A percentile compares a stretch with the other conserved stretches of the same genome.
Evolutionary conservation across 2,797 vertebrate species (phyloP).

Genomic region (Sciurus carolinensis): DNA sequence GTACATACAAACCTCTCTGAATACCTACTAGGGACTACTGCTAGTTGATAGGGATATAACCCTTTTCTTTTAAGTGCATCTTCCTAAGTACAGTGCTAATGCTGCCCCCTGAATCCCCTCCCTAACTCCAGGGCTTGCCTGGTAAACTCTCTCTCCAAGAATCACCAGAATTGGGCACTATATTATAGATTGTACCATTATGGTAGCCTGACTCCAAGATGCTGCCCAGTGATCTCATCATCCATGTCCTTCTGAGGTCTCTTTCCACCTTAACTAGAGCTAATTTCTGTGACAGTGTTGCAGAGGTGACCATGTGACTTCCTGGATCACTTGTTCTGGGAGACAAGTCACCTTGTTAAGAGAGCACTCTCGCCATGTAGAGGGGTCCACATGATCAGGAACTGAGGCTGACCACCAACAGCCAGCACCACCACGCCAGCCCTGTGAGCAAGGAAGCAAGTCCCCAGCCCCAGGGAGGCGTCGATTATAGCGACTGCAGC

Average conservation of each 20-base stretch:
- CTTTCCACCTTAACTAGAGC: not conserved
- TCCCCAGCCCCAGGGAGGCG: too few species aligned
- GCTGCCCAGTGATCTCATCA: not conserved
- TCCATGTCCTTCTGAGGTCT: not conserved
- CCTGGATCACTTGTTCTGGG: not conserved
- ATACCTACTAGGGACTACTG: not conserved
- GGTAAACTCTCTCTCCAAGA: not conserved
- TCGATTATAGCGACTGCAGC: too few species aligned
- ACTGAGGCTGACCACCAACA: not conserved
- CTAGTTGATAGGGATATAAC: too few species aligned
- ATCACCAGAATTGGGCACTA: not conserved
- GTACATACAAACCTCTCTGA: not conserved
- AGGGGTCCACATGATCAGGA: not conserved
- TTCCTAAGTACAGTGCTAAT: not conserved
- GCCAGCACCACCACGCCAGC: not conserved
- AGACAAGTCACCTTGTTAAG: not conserved
- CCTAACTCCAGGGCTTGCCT: not conserved
- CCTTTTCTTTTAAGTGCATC: not conserved
- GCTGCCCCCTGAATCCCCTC: too few species aligned
- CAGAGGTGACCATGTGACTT: not conserved
- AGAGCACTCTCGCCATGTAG: not conserved
- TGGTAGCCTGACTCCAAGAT: not conserved
- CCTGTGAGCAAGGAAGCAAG: not conserved
- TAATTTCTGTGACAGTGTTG: not conserved
- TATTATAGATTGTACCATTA: not conserved